phyloP scores from a whole-genome alignment of 2,797 vertebrate genomes.

The Typhlichthys eigenmanni region DNA sequence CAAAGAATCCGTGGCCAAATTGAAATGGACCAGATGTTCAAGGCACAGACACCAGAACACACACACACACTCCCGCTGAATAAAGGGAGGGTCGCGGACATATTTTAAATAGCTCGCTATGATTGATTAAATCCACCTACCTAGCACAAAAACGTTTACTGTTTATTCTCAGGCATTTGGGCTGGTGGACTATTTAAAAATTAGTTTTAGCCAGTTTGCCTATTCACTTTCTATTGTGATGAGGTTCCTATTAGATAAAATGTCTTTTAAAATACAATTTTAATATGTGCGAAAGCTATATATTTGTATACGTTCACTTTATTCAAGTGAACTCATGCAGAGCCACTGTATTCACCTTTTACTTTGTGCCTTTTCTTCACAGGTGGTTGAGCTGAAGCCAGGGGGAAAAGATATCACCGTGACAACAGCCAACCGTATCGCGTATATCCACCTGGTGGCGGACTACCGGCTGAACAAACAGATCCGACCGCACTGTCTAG shows the following conservation, averaged over 20 bases:
- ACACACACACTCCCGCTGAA: constrained; percentile 34
- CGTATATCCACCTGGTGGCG: constrained; percentile 94
- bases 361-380: constrained; percentile 22
- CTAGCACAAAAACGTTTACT: constrained; percentile 19
- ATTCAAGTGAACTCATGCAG: too few species aligned
- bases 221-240: too few species aligned
- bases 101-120: constrained; percentile 43
- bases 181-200: not conserved
- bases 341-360: not conserved
- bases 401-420: constrained; percentile 96
- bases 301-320: too few species aligned
- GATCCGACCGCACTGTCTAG: constrained; percentile 90
- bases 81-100: constrained; percentile 43
- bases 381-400: constrained; percentile 93
- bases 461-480: constrained; percentile 97
- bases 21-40: constrained; percentile 66
- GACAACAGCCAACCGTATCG: constrained; percentile 93
- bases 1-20: constrained; percentile 62
- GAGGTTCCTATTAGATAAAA: too few species aligned
- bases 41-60: constrained; percentile 30
- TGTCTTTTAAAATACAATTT: too few species aligned
- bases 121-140: constrained; percentile 45
- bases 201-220: not conserved
- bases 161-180: constrained; percentile 33
- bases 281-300: too few species aligned